phyloP scores from a whole-genome alignment of 92 coral and sea anemone genomes.

The Zoanthus sansibaricus region DNA sequence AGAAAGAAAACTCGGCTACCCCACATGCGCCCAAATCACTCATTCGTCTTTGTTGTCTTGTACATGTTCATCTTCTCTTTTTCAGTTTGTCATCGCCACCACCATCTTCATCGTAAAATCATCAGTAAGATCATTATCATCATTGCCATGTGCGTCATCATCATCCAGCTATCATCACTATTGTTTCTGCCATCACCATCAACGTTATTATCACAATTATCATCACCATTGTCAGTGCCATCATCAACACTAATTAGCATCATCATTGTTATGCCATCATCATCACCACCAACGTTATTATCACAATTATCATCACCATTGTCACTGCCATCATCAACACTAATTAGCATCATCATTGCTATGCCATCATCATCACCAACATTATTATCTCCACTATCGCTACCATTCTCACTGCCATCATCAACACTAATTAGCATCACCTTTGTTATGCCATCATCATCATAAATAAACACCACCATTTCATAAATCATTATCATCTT shows the following conservation, averaged over 20 bases:
- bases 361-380: neutral
- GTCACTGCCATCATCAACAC: neutral
- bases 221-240: neutral
- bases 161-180: neutral
- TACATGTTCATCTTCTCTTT: neutral
- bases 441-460: neutral
- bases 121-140: neutral
- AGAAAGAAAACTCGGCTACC: too few relatives aligned
- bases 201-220: neutral
- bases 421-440: neutral
- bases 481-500: too few relatives aligned
- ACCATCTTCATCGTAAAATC: neutral
- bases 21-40: too few relatives aligned
- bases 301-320: neutral
- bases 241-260: neutral
- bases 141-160: neutral
- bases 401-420: neutral
- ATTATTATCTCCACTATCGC: neutral
- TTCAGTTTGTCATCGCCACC: neutral
- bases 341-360: neutral
- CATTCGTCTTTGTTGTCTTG: neutral
- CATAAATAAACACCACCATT: too few relatives aligned
- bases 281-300: neutral
- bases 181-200: neutral
- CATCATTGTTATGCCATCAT: neutral